These are phyloP conservation scores for Drosophila novamexicana DNA, from an alignment of 1,140 invertebrate species.

Conservation along the genomic window DNA sequence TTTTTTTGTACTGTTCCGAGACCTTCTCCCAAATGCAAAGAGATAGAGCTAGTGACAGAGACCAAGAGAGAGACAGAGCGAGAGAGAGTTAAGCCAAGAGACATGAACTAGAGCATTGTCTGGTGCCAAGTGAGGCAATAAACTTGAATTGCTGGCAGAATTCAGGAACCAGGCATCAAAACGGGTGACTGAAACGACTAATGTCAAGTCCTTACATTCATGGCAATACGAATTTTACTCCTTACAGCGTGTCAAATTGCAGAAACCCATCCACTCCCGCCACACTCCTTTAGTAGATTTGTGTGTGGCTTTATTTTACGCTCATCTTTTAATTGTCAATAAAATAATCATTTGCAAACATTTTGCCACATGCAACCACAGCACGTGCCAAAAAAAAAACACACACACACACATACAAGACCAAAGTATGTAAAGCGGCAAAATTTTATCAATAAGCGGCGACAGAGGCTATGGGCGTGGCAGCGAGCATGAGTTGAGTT, in stretches of 20 bases:
- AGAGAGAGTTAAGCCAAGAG: neutral
- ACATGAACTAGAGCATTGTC: conserved; percentile 21
- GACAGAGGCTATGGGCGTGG: neutral
- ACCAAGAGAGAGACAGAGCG: neutral
- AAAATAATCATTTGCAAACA: conserved; percentile 80
- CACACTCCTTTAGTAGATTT: neutral
- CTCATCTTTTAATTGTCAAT: conserved; percentile 79
- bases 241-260: conserved; percentile 48
- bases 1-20: conserved; percentile 24
- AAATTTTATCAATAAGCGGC: conserved; percentile 67
- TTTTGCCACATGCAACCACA: conserved; percentile 72
- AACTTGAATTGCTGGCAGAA: conserved; percentile 23
- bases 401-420: conserved; percentile 11
- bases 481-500: conserved; percentile 30
- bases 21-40: conserved; percentile 42
- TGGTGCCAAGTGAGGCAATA: conserved; percentile 26
- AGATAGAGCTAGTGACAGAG: neutral
- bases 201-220: conserved; percentile 71
- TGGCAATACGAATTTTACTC: conserved; percentile 71
- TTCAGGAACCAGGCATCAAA: conserved; percentile 2
- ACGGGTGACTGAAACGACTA: conserved; percentile 40
- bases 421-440: conserved; percentile 45
- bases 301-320: conserved; percentile 62
- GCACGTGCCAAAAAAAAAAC: conserved; percentile 64
- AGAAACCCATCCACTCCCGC: neutral